Conservation (phyloP, 1,140 invertebrate genomes). For the Cyphomyrmex costatus region DNA sequence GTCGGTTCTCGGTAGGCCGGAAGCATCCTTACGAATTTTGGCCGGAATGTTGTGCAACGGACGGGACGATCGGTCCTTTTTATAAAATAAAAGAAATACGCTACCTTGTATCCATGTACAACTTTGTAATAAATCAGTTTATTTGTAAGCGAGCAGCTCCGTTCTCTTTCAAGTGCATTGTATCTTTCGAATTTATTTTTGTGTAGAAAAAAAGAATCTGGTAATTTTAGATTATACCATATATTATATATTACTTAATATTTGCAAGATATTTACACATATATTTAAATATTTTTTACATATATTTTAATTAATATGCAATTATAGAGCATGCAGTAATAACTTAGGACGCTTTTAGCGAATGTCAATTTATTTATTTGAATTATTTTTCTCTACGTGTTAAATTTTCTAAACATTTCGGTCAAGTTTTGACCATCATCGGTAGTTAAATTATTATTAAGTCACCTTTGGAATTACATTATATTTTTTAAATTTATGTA, state of each 20-base stretch:
- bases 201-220: not conserved
- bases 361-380: too few species aligned
- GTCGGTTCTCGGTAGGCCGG: slow-evolving; percentile 64
- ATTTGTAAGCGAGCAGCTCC: slow-evolving; percentile 65
- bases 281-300: too few species aligned
- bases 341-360: too few species aligned
- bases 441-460: too few species aligned
- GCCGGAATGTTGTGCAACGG: slow-evolving; percentile 44
- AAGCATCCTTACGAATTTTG: slow-evolving; percentile 8
- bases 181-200: not conserved
- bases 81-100: slow-evolving; percentile 44
- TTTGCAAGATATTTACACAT: not conserved
- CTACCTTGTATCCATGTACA: slow-evolving; percentile 67
- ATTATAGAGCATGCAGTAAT: too few species aligned
- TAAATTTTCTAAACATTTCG: too few species aligned
- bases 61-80: slow-evolving; percentile 49
- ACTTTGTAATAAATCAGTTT: slow-evolving; percentile 76
- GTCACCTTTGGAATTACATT: too few species aligned
- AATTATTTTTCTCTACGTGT: too few species aligned
- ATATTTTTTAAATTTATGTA: too few species aligned
- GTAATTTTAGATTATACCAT: not conserved
- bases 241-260: too few species aligned
- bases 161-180: not conserved
- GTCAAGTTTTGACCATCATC: too few species aligned
- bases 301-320: too few species aligned